phyloP scores from a whole-genome alignment of 1,140 invertebrate genomes.

The Heliothis subflexa region DNA sequence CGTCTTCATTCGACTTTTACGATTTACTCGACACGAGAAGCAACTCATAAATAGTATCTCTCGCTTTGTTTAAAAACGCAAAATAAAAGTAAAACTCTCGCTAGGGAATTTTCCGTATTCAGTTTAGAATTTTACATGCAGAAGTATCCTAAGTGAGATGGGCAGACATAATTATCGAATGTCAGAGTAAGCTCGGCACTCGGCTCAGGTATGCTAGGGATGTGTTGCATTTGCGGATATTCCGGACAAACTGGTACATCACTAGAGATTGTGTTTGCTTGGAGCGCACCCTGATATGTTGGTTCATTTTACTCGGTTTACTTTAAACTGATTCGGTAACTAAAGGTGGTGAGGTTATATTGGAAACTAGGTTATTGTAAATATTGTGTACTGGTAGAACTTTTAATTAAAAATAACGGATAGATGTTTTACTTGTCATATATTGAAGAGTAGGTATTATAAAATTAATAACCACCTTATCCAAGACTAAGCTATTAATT shows the following conservation, averaged over 20 bases:
- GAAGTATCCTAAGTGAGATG: conserved; percentile 22
- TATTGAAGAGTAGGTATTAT: too few relatives aligned
- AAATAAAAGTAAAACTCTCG: not conserved
- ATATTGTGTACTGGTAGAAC: too few relatives aligned
- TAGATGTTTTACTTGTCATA: too few relatives aligned
- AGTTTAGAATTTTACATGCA: conserved; percentile 34
- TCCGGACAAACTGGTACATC: conserved; percentile 13
- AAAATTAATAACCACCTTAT: too few relatives aligned
- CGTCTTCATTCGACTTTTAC: conserved; percentile 3
- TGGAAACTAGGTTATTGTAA: not conserved
- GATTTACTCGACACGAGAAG: not conserved
- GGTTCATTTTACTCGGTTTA: conserved; percentile 16
- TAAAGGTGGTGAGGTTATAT: not conserved
- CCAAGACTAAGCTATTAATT: too few relatives aligned
- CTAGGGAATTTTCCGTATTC: conserved; percentile 1
- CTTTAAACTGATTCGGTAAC: conserved; percentile 18
- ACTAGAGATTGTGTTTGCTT: conserved; percentile 10
- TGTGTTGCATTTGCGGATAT: conserved; percentile 24
- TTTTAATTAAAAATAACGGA: too few relatives aligned
- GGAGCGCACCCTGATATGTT: not conserved
- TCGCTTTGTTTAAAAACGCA: not conserved
- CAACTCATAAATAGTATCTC: not conserved
- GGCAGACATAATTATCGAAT: conserved; percentile 41
- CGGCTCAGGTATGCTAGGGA: conserved; percentile 27
- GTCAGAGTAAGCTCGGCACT: conserved; percentile 16